These are phyloP conservation scores for Asobara japonica DNA, from an alignment of 1,140 invertebrate genomes.

Conservation along the genomic window DNA sequence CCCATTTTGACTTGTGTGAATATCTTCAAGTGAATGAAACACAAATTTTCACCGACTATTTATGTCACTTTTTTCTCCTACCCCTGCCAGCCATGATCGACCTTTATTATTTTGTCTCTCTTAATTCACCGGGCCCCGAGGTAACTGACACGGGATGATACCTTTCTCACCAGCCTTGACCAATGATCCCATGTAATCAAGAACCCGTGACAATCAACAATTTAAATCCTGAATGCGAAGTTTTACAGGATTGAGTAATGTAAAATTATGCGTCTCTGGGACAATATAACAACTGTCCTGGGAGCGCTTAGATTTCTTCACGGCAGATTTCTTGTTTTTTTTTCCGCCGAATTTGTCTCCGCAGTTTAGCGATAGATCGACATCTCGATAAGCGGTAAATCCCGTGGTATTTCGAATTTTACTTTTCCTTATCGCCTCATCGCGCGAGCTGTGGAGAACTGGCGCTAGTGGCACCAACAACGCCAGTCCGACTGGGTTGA, in stretches of 20 bases:
- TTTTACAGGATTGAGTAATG: background rate
- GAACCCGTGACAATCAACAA: background rate
- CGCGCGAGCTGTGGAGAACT: background rate
- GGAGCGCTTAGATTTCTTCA: background rate
- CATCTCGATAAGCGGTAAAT: background rate
- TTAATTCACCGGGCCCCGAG: background rate
- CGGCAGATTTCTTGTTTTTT: background rate
- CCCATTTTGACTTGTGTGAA: background rate
- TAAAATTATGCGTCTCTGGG: background rate
- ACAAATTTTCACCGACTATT: background rate
- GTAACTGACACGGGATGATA: background rate
- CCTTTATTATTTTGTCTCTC: background rate
- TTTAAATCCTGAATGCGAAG: background rate
- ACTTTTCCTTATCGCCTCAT: constrained; percentile 6
- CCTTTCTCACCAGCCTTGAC: constrained; percentile 5
- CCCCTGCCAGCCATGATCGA: background rate
- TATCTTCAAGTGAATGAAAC: background rate
- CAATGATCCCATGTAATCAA: background rate
- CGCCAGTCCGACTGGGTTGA: constrained; percentile 19
- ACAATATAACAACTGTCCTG: background rate
- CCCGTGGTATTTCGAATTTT: background rate
- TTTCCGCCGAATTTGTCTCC: background rate
- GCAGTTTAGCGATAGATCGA: background rate
- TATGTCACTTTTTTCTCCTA: constrained; percentile 10
- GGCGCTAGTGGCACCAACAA: background rate